phyloP scores from a whole-genome alignment of 2,797 vertebrate genomes.

The Diceros bicornis region DNA sequence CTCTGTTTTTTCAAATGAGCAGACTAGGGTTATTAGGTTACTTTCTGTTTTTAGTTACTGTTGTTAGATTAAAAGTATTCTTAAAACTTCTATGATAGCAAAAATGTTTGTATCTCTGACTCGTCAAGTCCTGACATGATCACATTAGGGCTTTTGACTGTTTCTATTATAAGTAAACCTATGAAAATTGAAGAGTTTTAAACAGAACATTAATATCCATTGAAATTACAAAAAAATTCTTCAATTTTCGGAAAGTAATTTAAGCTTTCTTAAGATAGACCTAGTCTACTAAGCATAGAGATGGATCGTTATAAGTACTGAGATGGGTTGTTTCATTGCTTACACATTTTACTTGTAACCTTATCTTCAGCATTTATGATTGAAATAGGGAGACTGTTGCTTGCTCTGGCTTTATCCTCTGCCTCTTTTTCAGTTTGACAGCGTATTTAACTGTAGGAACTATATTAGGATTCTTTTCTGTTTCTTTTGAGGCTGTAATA shows the following conservation, averaged over 20 bases:
- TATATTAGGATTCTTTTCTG: background rate
- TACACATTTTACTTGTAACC: slow-evolving; percentile 27
- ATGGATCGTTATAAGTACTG: background rate
- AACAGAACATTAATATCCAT: slow-evolving; percentile 9
- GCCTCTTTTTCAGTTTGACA: slow-evolving; percentile 44
- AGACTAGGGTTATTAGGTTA: background rate
- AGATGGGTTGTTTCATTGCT: slow-evolving; percentile 33
- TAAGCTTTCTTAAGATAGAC: slow-evolving; percentile 42
- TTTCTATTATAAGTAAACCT: slow-evolving; percentile 18
- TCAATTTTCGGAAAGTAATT: slow-evolving; percentile 21
- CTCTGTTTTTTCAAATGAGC: background rate
- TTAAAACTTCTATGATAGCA: background rate
- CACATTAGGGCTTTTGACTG: background rate
- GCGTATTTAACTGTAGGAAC: slow-evolving; percentile 47
- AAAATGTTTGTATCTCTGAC: background rate
- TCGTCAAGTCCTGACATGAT: background rate
- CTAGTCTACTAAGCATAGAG: background rate
- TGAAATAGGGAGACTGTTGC: slow-evolving; percentile 38
- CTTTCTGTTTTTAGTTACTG: slow-evolving; percentile 21
- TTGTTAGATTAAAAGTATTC: slow-evolving; percentile 14
- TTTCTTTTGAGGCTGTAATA: slow-evolving; percentile 1
- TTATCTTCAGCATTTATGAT: slow-evolving; percentile 59
- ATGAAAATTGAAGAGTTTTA: background rate
- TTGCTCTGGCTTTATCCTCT: slow-evolving; percentile 27
- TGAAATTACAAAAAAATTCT: slow-evolving; percentile 17